Conservation (phyloP, 2,888 invertebrate genomes). For the Chesias legatella region DNA sequence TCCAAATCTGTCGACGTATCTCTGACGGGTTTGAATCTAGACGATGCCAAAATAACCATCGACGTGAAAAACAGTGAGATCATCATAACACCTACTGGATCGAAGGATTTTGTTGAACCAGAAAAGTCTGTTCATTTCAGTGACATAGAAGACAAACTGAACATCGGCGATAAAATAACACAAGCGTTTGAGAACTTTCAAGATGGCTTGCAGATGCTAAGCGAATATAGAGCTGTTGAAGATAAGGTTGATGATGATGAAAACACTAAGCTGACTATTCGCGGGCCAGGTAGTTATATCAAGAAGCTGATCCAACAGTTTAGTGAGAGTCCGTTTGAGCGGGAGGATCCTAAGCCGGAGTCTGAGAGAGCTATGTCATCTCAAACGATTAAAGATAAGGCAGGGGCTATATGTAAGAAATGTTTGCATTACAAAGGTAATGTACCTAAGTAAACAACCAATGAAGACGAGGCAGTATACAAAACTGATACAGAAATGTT, state of each 20-base stretch:
- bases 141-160: constrained; percentile 58
- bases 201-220: constrained; percentile 59
- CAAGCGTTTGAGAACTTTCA: constrained; percentile 65
- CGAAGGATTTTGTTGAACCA: constrained; percentile 41
- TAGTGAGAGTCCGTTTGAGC: constrained; percentile 69
- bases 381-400: constrained; percentile 60
- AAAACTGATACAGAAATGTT: background rate
- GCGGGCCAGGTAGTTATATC: constrained; percentile 71
- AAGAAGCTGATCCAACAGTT: constrained; percentile 75
- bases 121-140: constrained; percentile 44
- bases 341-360: constrained; percentile 62
- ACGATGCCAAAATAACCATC: constrained; percentile 66
- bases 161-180: constrained; percentile 58
- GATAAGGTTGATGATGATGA: constrained; percentile 40
- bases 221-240: constrained; percentile 43
- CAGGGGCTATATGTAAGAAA: constrained; percentile 76
- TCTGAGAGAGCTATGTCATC: constrained; percentile 57
- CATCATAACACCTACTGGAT: constrained; percentile 63
- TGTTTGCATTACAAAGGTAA: constrained; percentile 75
- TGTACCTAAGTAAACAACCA: constrained; percentile 48
- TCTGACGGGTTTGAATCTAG: constrained; percentile 54
- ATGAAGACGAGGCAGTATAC: constrained; percentile 7
- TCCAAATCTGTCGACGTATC: constrained; percentile 81
- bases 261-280: constrained; percentile 60
- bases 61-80: constrained; percentile 70